Evolutionary conservation across 2,888 invertebrate species (phyloP).

Genomic region (Troides oblongomaculatus): DNA sequence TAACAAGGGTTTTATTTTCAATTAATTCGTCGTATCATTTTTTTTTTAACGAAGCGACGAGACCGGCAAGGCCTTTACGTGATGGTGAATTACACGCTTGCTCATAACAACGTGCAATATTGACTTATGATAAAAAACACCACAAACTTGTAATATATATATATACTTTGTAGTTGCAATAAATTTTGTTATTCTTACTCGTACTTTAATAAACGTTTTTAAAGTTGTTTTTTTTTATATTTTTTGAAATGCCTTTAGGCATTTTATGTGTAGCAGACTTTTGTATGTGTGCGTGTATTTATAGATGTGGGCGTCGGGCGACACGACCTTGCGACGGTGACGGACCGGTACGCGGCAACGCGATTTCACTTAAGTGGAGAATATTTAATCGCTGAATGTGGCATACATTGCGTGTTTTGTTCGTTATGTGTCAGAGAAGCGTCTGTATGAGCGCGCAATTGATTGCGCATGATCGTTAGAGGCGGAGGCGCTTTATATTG

Average conservation of each 20-base stretch:
- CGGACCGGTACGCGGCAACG: slow-evolving; percentile 47
- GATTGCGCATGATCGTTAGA: slow-evolving; percentile 30
- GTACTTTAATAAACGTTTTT: slow-evolving; percentile 7
- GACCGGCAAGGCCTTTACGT: too few species aligned
- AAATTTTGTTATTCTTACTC: too few species aligned
- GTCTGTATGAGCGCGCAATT: slow-evolving; percentile 37
- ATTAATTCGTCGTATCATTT: too few species aligned
- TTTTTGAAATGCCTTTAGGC: slow-evolving; percentile 39
- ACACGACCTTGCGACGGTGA: slow-evolving; percentile 73
- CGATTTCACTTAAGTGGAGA: slow-evolving; percentile 36
- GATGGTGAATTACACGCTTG: too few species aligned
- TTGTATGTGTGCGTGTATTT: slow-evolving; percentile 75
- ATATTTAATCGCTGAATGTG: not conserved
- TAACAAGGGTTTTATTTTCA: too few species aligned
- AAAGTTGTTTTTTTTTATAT: slow-evolving; percentile 13
- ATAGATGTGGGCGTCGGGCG: slow-evolving; percentile 69
- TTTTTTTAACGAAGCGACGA: too few species aligned
- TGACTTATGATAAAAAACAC: too few species aligned
- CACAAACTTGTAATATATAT: too few species aligned
- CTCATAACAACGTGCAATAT: too few species aligned
- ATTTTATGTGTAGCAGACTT: slow-evolving; percentile 72
- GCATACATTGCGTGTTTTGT: slow-evolving; percentile 25
- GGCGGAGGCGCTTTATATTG: slow-evolving; percentile 21
- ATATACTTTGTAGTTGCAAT: too few species aligned
- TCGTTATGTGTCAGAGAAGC: not conserved